Evolutionary conservation across 2,113 vertebrate species (phyloP).

Genomic region (Pseudopodoces humilis): DNA sequence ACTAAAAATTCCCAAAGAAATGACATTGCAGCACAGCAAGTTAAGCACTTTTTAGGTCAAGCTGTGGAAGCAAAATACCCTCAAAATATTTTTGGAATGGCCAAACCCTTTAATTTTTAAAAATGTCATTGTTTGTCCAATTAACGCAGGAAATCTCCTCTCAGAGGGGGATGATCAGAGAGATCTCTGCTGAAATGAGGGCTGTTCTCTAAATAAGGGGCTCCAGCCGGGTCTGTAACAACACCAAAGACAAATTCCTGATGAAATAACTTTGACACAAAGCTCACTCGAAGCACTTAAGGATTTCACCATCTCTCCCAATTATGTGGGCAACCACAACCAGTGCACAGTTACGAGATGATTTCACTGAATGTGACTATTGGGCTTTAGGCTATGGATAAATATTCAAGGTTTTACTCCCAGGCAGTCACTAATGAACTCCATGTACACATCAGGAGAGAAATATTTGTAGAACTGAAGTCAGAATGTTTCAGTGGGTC

Average conservation of each 20-base stretch:
- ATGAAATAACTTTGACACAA: background rate
- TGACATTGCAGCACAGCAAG: background rate
- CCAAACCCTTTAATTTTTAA: background rate
- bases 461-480: background rate
- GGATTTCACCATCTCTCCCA: background rate
- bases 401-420: background rate
- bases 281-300: background rate
- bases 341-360: background rate
- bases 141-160: background rate
- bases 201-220: background rate
- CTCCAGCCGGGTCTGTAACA: background rate
- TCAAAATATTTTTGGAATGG: background rate
- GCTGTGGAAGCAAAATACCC: background rate
- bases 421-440: background rate
- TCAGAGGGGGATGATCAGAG: background rate
- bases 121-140: background rate
- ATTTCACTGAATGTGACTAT: background rate
- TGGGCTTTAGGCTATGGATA: background rate
- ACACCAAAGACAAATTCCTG: background rate
- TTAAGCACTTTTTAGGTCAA: background rate
- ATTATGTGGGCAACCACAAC: background rate
- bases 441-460: background rate
- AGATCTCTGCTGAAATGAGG: background rate
- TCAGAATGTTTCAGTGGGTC: background rate
- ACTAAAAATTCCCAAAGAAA: background rate